A percentile compares a stretch with the other conserved stretches of the same genome.
phyloP scores from a whole-genome alignment of 2,797 vertebrate species.

The Sebastes paucispinis region DNA sequence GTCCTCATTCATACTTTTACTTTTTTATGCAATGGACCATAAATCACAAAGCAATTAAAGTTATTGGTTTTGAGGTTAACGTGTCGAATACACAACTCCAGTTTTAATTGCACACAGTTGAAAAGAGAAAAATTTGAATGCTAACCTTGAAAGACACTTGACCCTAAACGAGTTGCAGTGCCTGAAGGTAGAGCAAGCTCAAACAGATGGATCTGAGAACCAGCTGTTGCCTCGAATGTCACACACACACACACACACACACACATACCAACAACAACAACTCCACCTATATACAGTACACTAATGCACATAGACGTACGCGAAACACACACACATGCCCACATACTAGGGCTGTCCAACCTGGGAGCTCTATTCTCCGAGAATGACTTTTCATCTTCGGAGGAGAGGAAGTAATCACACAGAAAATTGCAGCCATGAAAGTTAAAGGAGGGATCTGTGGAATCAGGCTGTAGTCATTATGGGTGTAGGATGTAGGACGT shows the following conservation, averaged over 20 bases:
- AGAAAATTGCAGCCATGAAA: conserved; percentile 55
- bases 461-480: conserved; percentile 53
- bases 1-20: background rate
- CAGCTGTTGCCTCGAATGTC: conserved; percentile 38
- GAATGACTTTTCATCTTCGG: conserved; percentile 46
- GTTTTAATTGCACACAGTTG: background rate
- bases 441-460: conserved; percentile 34
- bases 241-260: background rate
- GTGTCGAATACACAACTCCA: conserved; percentile 3
- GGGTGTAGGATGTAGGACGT: conserved; percentile 33
- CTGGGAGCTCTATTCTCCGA: background rate
- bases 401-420: conserved; percentile 66
- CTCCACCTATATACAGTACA: background rate
- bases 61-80: background rate
- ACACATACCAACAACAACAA: background rate
- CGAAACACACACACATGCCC: background rate
- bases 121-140: conserved; percentile 10
- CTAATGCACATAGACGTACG: background rate
- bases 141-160: conserved; percentile 34
- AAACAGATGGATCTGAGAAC: conserved; percentile 42
- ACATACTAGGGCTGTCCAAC: conserved; percentile 12
- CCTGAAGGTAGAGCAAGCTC: conserved; percentile 21
- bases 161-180: conserved; percentile 15
- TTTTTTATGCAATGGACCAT: background rate
- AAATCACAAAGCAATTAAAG: background rate